A percentile compares a stretch with the other conserved stretches of the same genome.
Evolutionary conservation across 2,113 vertebrate species (phyloP).

Genomic region (Xenopus borealis): DNA sequence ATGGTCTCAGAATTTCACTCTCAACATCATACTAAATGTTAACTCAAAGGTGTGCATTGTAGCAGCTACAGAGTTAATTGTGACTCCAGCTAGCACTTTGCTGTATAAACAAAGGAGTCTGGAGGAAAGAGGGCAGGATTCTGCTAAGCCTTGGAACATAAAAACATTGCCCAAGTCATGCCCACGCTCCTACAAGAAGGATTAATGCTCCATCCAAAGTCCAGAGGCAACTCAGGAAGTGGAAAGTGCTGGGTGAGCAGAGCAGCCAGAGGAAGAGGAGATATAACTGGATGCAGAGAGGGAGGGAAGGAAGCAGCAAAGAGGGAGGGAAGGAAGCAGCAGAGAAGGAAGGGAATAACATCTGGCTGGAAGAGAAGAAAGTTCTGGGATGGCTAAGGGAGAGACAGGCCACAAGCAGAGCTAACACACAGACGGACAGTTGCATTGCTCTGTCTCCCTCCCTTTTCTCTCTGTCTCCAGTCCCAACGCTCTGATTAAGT

Average conservation of each 20-base stretch:
- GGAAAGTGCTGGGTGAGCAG: constrained; percentile 28
- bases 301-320: not conserved
- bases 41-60: too few species aligned
- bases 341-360: too few species aligned
- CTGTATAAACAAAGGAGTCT: not conserved
- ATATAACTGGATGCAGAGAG: constrained; percentile 18
- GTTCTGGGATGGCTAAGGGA: not conserved
- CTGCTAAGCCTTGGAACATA: not conserved
- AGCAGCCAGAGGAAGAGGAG: constrained; percentile 1
- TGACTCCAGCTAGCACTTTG: too few species aligned
- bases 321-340: too few species aligned
- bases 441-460: not conserved
- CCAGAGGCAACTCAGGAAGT: constrained; percentile 33
- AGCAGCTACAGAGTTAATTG: too few species aligned
- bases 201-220: not conserved
- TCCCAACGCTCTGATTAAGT: constrained; percentile 18
- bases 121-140: not conserved
- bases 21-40: too few species aligned
- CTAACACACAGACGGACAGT: not conserved
- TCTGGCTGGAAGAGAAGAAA: not conserved
- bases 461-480: not conserved
- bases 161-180: not conserved
- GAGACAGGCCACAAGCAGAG: not conserved
- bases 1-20: too few species aligned
- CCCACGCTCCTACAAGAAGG: not conserved